A percentile compares a stretch with the other conserved stretches of the same genome.
These are phyloP conservation scores for Triplophysa yarkandensis DNA, from an alignment of 2,797 vertebrate genomes.

Conservation along the genomic window DNA sequence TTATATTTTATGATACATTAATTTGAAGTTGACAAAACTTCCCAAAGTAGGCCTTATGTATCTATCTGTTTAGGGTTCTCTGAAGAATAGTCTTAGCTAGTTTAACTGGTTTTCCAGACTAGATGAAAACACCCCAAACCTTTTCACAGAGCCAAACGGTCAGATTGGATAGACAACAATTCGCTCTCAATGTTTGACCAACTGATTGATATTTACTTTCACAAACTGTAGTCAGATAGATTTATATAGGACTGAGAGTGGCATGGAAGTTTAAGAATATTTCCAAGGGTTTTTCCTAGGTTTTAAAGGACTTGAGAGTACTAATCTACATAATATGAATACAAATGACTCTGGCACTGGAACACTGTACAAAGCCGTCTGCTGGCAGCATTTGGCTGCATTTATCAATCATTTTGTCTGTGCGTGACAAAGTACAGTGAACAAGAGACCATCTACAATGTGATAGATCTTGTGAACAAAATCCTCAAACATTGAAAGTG, in stretches of 20 bases:
- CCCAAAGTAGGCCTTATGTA: too few relatives aligned
- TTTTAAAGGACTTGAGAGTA: constrained; percentile 59
- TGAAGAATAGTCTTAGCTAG: too few relatives aligned
- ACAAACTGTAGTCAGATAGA: constrained; percentile 35
- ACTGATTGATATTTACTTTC: constrained; percentile 56
- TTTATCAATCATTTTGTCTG: constrained; percentile 50
- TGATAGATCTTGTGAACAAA: constrained; percentile 30
- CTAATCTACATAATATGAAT: constrained; percentile 70
- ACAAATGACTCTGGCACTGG: constrained; percentile 59
- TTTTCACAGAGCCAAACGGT: not conserved
- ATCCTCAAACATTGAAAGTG: constrained; percentile 30
- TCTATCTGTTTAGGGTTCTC: too few relatives aligned
- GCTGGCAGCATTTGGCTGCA: constrained; percentile 32
- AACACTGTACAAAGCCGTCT: constrained; percentile 47
- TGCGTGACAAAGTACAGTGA: constrained; percentile 29
- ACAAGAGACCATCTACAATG: constrained; percentile 20
- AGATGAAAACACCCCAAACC: not conserved
- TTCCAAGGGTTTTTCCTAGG: constrained; percentile 46
- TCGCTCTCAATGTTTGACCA: constrained; percentile 39
- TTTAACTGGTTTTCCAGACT: not conserved
- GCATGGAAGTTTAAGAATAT: constrained; percentile 63
- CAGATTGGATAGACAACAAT: not conserved
- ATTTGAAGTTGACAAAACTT: too few relatives aligned
- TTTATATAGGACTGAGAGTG: constrained; percentile 60
- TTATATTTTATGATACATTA: too few relatives aligned